A percentile compares a stretch with the other conserved stretches of the same genome.
phyloP scores from a whole-genome alignment of 2,888 invertebrate species.

The Temnothorax ravouxi region DNA sequence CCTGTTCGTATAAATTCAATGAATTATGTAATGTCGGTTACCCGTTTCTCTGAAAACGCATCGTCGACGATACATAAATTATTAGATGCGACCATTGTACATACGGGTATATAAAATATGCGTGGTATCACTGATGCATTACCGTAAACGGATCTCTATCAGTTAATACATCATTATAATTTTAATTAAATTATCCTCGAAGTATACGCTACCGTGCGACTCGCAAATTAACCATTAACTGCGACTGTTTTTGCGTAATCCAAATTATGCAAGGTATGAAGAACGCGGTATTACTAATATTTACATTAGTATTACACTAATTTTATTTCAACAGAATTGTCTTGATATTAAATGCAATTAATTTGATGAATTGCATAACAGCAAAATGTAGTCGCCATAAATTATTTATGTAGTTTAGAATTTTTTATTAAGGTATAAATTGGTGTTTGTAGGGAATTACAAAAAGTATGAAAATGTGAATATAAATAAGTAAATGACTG shows the following conservation, averaged over 20 bases:
- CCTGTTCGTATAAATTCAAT: constrained; percentile 55
- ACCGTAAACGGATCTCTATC: constrained; percentile 46
- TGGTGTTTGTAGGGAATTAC: neutral
- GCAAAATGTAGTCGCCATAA: neutral
- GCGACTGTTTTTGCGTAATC: neutral
- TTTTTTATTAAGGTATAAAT: neutral
- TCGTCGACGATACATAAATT: constrained; percentile 56
- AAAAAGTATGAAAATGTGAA: neutral
- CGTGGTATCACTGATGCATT: constrained; percentile 46
- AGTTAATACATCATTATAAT: constrained; percentile 55
- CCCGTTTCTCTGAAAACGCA: constrained; percentile 55
- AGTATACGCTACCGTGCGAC: constrained; percentile 8
- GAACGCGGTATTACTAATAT: neutral
- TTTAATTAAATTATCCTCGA: constrained; percentile 51
- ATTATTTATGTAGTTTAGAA: neutral
- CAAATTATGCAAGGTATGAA: neutral
- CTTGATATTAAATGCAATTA: neutral
- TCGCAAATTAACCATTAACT: constrained; percentile 37
- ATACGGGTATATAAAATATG: constrained; percentile 45
- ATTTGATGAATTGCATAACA: neutral
- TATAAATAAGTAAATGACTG: neutral
- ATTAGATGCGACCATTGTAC: constrained; percentile 50
- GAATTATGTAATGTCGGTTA: constrained; percentile 57
- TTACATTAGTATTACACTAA: neutral
- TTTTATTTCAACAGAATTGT: neutral